Base-by-base conservation (phyloP, 2,888 invertebrate species). In the Exephanes ischioxanthus region DNA sequence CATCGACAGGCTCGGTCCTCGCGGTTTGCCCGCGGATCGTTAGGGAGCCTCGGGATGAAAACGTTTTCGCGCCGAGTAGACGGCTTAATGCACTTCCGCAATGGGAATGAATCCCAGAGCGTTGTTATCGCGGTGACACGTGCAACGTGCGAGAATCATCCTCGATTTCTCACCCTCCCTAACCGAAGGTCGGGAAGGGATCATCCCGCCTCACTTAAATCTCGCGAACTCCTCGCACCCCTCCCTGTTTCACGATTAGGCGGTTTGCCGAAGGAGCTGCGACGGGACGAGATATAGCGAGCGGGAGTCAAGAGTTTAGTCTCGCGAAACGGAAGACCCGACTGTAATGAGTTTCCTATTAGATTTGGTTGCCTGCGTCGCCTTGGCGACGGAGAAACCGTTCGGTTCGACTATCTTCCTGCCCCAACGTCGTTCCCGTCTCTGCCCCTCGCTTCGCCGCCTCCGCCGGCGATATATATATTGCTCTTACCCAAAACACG, bases 281-380 rank as follows among this genome's bases (percentile, higher is more conserved):
- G 81, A 83, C 51, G 19, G 73, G 41, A 55, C 37, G 77, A 68
- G 41, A 88, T 84, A 79, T 37, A 53, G 48, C 73, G 83, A 85
- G 87, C 81, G 85, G 73, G 87, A 92, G 89, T 89, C 86, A 90
- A 91, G 90, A 92, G 92, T 91, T 92, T 91, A 91, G 91, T 91
- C 90, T 89, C 89, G 87, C 87, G 90, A 90, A 91, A 91, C 90
- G 92, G 91, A 91, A 91, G 91, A 90, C 90, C 89, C 86, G 89
- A 87, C 89, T 90, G 91, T 93, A 93, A 93, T 93, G 93, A 93
- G 92, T 93, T 93, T 93, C 91, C 92, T 93, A 93, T 93, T 93
- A 93, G 93, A 93, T 93, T 93, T 92, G 89, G 91, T 91, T 89
- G 90, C 89, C 85, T 83, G 41, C 83, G 92, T 91, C 90, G 90